Base-by-base conservation (phyloP, 2,888 invertebrate species). In the Orchesella flavescens region DNA sequence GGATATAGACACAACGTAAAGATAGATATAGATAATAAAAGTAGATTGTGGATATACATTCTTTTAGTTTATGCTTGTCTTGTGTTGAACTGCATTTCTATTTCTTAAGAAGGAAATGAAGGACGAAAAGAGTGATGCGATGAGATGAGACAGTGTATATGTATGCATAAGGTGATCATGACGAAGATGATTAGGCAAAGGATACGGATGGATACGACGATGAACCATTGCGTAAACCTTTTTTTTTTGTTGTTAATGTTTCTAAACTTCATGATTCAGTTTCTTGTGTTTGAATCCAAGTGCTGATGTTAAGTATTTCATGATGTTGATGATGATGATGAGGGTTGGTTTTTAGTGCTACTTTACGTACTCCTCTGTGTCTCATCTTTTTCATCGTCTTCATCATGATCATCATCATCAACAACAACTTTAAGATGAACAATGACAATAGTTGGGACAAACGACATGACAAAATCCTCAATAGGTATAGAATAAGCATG, bases 221-320 rank as follows among this genome's bases (percentile, higher is more conserved):
- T 59, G 24, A 76, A 66, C 74, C 21, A 74, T 81, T 74, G 74
- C 19, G 12, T 74, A 59, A 81, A 81, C 75, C 61, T 57, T 82
- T 82, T 13, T 69, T 55, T 17, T 21, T 23, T 34, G 21, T 53
- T 53, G 43, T 44, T 23, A 55, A 49, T 69, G 69, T 81, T 81
- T 53, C 81, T 75, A 69, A 81, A 81, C 69, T 63, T 65, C 66
- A 76, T 82, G 82, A 82, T 76, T 82, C 82, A 82, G 63, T 82
- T 76, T 71, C 49, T 73, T 63, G 19, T 57, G 61, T 10, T 80
- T 71, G 59, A 53, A 49, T 76, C 65, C 77, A 55, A 68, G 43
- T 57, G 72, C 57, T 80, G 80, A 80, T 72, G 66, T 61, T 69
- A 34, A 34, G 34, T 78, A 49, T 69, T 78, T 71, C 71, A 78